These are phyloP conservation scores for Pristiophorus japonicus DNA, from an alignment of 2,113 vertebrate genomes.

Conservation along the genomic window DNA sequence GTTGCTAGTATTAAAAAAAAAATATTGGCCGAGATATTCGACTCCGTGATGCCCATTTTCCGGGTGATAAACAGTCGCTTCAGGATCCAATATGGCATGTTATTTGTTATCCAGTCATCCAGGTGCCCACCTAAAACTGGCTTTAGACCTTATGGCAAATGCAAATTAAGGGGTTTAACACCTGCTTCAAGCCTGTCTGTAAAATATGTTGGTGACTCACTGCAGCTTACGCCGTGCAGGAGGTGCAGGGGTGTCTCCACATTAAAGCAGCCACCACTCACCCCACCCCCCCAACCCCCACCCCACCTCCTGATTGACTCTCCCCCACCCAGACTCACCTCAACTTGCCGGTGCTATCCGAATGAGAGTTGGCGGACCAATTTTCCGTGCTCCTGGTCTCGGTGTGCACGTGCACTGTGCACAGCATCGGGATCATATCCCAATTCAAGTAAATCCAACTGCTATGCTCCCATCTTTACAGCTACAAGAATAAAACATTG, in stretches of 20 bases:
- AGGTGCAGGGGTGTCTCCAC: no score
- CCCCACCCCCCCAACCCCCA: no score
- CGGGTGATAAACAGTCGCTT: background rate
- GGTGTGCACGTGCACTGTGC: background rate
- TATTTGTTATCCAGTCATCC: no score
- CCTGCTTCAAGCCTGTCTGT: no score
- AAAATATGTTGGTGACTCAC: no score
- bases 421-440: background rate
- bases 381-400: background rate
- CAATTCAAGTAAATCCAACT: background rate
- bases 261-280: background rate
- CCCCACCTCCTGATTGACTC: background rate
- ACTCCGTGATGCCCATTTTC: background rate
- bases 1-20: background rate
- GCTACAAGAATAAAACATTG: background rate
- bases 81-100: background rate
- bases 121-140: background rate
- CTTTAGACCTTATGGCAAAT: background rate
- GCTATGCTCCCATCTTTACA: background rate
- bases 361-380: background rate
- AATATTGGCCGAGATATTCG: background rate
- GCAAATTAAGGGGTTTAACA: no score
- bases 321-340: background rate
- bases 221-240: no score
- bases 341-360: background rate